phyloP scores from a whole-genome alignment of 2,113 vertebrate species.

The Danio rerio region DNA sequence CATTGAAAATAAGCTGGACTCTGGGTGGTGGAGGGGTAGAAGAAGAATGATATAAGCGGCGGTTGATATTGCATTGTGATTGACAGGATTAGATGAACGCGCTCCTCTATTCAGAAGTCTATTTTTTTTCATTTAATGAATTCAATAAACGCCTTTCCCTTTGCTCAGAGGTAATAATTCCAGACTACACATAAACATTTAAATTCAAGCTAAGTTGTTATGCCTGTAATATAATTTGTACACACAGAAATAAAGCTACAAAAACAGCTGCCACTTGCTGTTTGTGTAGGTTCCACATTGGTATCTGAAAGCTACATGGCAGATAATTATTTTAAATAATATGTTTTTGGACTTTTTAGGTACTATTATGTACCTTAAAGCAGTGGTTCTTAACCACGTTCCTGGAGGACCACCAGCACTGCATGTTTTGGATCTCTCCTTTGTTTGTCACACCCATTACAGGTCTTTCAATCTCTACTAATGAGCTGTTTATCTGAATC shows the following conservation, averaged over 20 bases:
- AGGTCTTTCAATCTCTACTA: no score
- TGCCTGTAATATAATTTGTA: background rate
- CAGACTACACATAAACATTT: background rate
- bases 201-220: background rate
- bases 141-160: background rate
- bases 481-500: no score
- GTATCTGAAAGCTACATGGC: no score
- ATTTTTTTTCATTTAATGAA: background rate
- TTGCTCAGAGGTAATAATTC: conserved; percentile 4
- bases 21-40: background rate
- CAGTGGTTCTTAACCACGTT: no score
- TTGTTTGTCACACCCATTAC: no score
- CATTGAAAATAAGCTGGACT: background rate
- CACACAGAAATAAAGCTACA: background rate
- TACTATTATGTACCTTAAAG: no score
- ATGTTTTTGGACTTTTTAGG: no score
- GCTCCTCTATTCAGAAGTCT: background rate
- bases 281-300: no score
- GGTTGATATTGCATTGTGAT: conserved; percentile 32
- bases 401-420: no score
- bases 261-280: background rate
- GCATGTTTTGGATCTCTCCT: no score
- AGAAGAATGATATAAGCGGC: background rate
- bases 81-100: conserved; percentile 17
- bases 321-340: no score